Evolutionary conservation across 1,140 invertebrate genomes (phyloP), one percentile per base, ranked within the genome.

Genomic region (Globodera rostochiensis): DNA sequence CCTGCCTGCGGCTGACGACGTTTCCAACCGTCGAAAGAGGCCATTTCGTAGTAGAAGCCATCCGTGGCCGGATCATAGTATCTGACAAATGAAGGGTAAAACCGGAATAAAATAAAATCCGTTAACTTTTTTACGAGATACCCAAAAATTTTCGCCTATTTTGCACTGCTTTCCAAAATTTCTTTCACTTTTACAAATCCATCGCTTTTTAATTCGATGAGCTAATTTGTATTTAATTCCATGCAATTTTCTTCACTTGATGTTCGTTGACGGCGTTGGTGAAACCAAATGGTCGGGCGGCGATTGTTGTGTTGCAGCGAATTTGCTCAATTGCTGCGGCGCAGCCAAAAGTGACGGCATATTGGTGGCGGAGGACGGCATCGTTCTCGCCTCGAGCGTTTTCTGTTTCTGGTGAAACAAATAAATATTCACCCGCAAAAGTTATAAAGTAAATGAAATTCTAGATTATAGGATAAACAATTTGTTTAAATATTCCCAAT

Each of bases 41-140:
- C 86, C 87, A 90, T 86, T 73, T 90, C 88, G 69, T 87, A 88
- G 81, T 84, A 88, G 79, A 82, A 88, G 6, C 87, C 87, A 80
- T 88, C 87, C 46, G 83, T 83, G 8, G 57, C 75, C 6, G 87
- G 79, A 74, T 88, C 87, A 73, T 88, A 88, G 73, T 90, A 87
- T 67, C 83, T 87, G 46, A 49, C 50, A 25, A 25, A 25, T 25
- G 25, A 25, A 25, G 25, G 21, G 21, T 21, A 4, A 69, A 74
- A 36, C 11, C 5, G 46, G 50, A 36, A 36, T 36, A 36, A 36
- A 36, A 36, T 36, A 36, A 36, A 36, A 36, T 2, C 25, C 25
- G 25, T 36, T 36, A 36, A 36, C 36, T 36, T 36, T 36, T 36
- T 36, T 36, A 36, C 36, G 36, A 36, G 36, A 36, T 36, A 25